Evolutionary conservation across 2,797 vertebrate species (phyloP).

Genomic region (Liasis olivaceus): DNA sequence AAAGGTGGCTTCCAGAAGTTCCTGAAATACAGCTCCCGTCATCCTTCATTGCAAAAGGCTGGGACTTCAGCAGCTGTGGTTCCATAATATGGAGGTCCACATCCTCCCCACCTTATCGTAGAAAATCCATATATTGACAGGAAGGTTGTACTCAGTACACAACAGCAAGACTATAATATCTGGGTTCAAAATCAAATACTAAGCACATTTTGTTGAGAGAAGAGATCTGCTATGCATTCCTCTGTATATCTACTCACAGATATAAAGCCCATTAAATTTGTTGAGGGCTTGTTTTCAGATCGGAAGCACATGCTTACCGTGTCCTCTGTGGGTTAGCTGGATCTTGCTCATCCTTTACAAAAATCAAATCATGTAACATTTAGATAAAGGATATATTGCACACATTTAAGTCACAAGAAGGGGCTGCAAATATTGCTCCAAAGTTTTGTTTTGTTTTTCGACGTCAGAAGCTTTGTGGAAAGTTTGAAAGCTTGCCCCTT

Average conservation of each 20-base stretch:
- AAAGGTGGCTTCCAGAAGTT: not conserved
- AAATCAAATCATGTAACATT: not conserved
- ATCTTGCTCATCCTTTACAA: not conserved
- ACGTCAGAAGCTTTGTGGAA: constrained; percentile 54
- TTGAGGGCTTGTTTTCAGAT: not conserved
- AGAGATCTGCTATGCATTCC: not conserved
- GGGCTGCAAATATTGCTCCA: not conserved
- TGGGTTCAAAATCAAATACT: constrained; percentile 17
- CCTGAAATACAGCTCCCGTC: not conserved
- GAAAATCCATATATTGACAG: constrained; percentile 10
- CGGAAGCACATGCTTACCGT: not conserved
- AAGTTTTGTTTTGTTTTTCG: constrained; percentile 37
- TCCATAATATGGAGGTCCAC: not conserved
- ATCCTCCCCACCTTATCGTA: not conserved
- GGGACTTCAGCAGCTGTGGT: not conserved
- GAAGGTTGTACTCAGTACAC: not conserved
- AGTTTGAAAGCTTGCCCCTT: constrained; percentile 29
- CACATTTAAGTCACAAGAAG: not conserved
- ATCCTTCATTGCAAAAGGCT: not conserved
- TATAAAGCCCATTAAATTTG: not conserved
- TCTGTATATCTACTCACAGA: not conserved
- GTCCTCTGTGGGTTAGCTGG: not conserved
- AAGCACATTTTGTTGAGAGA: not conserved
- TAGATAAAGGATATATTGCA: not conserved
- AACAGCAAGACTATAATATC: not conserved